phyloP scores from a whole-genome alignment of 2,113 vertebrate genomes.

The Solea senegalensis region DNA sequence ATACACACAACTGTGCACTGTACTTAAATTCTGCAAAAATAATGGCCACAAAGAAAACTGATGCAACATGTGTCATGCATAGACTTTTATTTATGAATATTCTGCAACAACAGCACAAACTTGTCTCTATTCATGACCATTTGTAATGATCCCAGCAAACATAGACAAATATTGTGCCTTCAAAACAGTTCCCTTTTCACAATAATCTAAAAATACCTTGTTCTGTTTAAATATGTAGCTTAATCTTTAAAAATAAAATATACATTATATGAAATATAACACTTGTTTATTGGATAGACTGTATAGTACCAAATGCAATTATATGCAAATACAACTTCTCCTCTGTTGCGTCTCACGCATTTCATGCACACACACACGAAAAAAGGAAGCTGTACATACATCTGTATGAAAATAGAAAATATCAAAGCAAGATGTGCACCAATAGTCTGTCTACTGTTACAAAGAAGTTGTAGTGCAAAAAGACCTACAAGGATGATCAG shows the following conservation, averaged over 20 bases:
- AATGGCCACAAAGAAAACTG: slow-evolving; percentile 18
- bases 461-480: slow-evolving; percentile 78
- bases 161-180: slow-evolving; percentile 75
- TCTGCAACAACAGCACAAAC: slow-evolving; percentile 77
- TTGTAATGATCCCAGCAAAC: slow-evolving; percentile 68
- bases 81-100: slow-evolving; percentile 84
- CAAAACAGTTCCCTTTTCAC: slow-evolving; percentile 77
- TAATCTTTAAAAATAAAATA: slow-evolving; percentile 83
- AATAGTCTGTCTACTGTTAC: slow-evolving; percentile 76
- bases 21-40: background rate
- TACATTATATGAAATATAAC: slow-evolving; percentile 86
- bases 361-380: slow-evolving; percentile 78
- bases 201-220: slow-evolving; percentile 83
- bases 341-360: slow-evolving; percentile 67
- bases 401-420: slow-evolving; percentile 86
- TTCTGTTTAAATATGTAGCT: slow-evolving; percentile 82
- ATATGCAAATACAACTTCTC: slow-evolving; percentile 78
- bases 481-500: slow-evolving; percentile 69
- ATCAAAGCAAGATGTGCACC: slow-evolving; percentile 82
- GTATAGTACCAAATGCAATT: slow-evolving; percentile 83
- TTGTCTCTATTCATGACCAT: slow-evolving; percentile 75
- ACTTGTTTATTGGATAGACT: slow-evolving; percentile 79
- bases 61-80: slow-evolving; percentile 78
- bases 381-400: slow-evolving; percentile 79
- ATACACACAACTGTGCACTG: background rate